Percentiles rank a stretch among this genome's conserved stretches.
Conservation (phyloP, 2,888 invertebrate genomes). For the Troides helena region DNA sequence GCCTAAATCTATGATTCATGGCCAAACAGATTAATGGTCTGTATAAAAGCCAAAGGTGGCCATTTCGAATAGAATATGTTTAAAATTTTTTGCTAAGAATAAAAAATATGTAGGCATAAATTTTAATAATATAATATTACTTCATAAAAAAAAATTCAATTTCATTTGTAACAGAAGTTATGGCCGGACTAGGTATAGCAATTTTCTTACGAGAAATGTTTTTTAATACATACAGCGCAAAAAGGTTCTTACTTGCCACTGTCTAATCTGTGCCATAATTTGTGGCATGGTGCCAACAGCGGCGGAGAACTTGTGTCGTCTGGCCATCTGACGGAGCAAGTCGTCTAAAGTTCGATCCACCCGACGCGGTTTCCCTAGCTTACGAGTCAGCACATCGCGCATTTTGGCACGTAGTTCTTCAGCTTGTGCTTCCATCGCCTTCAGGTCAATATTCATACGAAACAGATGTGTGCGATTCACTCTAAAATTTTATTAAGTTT, state of each 20-base stretch:
- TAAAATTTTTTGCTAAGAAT: too few species aligned
- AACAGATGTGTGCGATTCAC: conserved; percentile 84
- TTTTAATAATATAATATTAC: too few species aligned
- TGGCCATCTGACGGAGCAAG: conserved; percentile 63
- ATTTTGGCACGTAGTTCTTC: conserved; percentile 76
- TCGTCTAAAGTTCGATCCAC: conserved; percentile 69
- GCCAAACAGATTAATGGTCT: too few species aligned
- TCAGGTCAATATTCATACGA: conserved; percentile 85
- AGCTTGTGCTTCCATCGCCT: conserved; percentile 82
- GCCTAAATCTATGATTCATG: too few species aligned
- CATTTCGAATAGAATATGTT: too few species aligned
- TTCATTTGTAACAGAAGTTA: too few species aligned
- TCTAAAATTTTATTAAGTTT: conserved; percentile 51
- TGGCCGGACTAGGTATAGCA: too few species aligned
- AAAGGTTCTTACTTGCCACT: conserved; percentile 57
- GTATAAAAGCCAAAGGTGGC: too few species aligned
- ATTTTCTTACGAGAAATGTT: not conserved
- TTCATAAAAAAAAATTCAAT: too few species aligned
- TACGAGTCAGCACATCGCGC: conserved; percentile 66
- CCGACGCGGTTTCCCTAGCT: conserved; percentile 63
- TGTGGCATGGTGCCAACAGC: conserved; percentile 53
- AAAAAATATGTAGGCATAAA: too few species aligned
- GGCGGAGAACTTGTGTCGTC: conserved; percentile 64
- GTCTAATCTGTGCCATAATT: conserved; percentile 52
- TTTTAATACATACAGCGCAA: conserved; percentile 5